Evolutionary conservation across 2,113 vertebrate genomes (phyloP), one percentile per base, ranked within the genome.

Genomic region (Fukomys damarensis): DNA sequence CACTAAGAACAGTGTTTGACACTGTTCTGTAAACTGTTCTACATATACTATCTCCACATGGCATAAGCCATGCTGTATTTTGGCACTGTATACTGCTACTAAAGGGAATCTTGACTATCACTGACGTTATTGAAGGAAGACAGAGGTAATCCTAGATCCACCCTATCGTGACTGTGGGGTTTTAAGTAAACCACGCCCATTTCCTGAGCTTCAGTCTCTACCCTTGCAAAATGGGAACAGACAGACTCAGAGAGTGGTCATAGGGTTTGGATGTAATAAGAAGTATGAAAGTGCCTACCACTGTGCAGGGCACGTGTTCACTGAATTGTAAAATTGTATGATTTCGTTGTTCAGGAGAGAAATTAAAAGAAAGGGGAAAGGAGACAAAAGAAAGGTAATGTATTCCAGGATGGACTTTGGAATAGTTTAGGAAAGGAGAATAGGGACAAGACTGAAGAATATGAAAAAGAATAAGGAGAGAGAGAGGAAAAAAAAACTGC

Each of bases 11-110:
- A 12, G n/a, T 5, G 0, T 35, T 22, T 82, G 86, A 52, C 30
- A 41, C 26, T 5, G 0, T 9, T n/a, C 4, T 35, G 13, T 41
- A 0, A 4, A 16, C 19, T 32, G 2, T 28, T 0, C 56, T 28
- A 0, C 38, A 7, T 22, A 17, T 5, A 0, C 2, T 0, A 3
- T 35, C 63, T 66, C 0, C 43, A 0, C 70, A 32, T 28, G 68
- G 19, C 9, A 7, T 9, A 6, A 0, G 14, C 30, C 7, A 0
- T 6, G 3, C 3, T 52, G 2, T 11, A 20, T 13, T 43, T 58
- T 20, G 77, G 49, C 5, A 9, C 63, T 10, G 0, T 11, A 0
- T 26, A 8, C 35, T 8, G 5, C 41, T n/a, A 2, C 43, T 30
- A 2, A 6, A n/a, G 65, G 43, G 19, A 24, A 22, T 65, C 65